Base-by-base conservation (phyloP, 2,888 invertebrate genomes). In the Cheilosia vernalis region DNA sequence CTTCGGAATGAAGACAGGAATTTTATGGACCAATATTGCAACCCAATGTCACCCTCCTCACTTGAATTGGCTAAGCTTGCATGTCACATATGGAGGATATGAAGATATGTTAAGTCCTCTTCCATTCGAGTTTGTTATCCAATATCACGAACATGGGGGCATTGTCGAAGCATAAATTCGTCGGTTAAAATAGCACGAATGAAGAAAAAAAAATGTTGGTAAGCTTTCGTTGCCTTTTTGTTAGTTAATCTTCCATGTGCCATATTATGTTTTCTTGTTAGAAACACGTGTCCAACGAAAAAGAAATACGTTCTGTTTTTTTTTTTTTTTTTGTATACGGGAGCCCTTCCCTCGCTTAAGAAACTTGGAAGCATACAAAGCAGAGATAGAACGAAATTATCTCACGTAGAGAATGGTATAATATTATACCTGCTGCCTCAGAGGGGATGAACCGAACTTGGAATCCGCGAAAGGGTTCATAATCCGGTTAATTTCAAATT, bases 401-500 rank as follows among this genome's bases (percentile, higher is more conserved):
- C 61, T 72, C 85, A 81, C 81, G 85, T 77, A 81, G 64, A 55
- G 27, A 66, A 67, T 72, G 51, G 72, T 69, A 37, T 37, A 77
- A 81, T 80, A 56, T 72, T 58, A 44, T 76, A 72, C 58, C 67
- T 55, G 33, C 47, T 66, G 58, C 64, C 70, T 55, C 49, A 60
- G 10, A 63, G 49, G 56, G 49, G 69, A 37, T 58, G 21, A 83
- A 21, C 47, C 9, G 27, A 17, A 49, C 67, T 66, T 17, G 55
- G 24, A 61, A 64, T 74, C 67, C 67, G 56, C 76, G 80, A 81
- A 85, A 76, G 85, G 76, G 72, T 85, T 85, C 70, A 81, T 81
- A 81, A 85, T 79, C 69, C 67, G 77, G 61, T 85, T 85, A 85
- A 85, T 85, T 85, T 85, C 37, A 66, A 85, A 81, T 85, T 85